phyloP scores from a whole-genome alignment of 2,888 invertebrate species.

The Diplolepis rosae region DNA sequence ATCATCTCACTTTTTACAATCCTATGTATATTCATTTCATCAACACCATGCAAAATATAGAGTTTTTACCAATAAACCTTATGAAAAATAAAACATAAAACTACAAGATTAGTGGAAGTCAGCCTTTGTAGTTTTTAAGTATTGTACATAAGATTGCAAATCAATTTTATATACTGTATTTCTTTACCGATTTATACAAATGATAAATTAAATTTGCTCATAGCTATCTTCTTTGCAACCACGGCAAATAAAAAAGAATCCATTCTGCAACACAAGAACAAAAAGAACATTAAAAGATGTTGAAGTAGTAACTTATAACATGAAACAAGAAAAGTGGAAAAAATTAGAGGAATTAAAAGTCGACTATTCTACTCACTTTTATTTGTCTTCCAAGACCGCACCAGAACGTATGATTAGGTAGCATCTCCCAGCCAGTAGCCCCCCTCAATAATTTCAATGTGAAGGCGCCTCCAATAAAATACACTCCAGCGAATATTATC shows the following conservation, averaged over 20 bases:
- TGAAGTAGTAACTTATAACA: background rate
- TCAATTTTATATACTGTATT: background rate
- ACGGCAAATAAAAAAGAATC: constrained; percentile 77
- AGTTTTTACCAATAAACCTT: background rate
- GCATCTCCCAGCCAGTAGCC: constrained; percentile 82
- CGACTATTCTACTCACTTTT: constrained; percentile 75
- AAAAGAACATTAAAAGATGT: constrained; percentile 3
- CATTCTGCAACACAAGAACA: constrained; percentile 77
- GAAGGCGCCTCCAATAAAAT: constrained; percentile 80
- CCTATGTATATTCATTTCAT: background rate
- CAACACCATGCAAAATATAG: background rate
- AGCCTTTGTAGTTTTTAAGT: constrained; percentile 10
- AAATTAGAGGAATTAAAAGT: background rate
- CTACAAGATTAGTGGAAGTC: too few species aligned
- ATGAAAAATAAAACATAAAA: background rate
- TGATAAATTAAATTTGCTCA: constrained; percentile 75
- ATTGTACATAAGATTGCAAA: background rate
- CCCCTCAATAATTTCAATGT: constrained; percentile 81
- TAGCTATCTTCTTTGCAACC: constrained; percentile 78
- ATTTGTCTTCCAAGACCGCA: constrained; percentile 81
- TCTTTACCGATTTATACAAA: too few species aligned
- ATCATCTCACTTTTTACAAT: constrained; percentile 7
- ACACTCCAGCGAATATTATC: constrained; percentile 77
- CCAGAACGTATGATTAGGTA: constrained; percentile 86
- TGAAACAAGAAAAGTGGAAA: background rate